phyloP scores from a whole-genome alignment of 2,888 invertebrate genomes.

The Caenorhabditis parvicauda region DNA sequence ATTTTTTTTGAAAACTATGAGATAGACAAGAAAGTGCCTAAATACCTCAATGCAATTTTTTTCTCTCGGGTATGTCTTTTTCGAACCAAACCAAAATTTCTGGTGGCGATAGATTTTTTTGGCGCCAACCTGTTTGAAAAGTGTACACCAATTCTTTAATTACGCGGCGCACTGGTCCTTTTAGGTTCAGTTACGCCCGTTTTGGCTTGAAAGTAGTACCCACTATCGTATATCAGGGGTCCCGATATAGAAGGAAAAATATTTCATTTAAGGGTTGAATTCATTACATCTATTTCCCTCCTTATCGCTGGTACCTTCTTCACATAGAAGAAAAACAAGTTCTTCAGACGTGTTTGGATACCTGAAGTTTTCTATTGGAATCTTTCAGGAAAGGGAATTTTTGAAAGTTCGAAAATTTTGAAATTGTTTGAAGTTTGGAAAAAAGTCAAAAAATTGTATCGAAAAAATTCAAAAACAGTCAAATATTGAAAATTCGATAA shows the following conservation, averaged over 20 bases:
- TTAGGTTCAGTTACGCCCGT: too few species aligned
- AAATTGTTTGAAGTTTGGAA: constrained; percentile 6
- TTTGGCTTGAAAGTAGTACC: too few species aligned
- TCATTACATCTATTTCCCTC: constrained; percentile 21
- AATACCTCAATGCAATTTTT: too few species aligned
- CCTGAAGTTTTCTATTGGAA: constrained; percentile 14
- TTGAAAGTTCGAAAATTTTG: not conserved
- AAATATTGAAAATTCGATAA: not conserved
- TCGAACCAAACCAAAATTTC: too few species aligned
- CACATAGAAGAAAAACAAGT: constrained; percentile 19
- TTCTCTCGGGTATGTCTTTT: too few species aligned
- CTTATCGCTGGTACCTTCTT: constrained; percentile 15
- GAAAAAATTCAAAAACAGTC: not conserved
- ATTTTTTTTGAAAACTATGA: not conserved
- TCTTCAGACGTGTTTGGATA: constrained; percentile 16
- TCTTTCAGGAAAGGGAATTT: not conserved
- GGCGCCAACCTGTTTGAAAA: too few species aligned
- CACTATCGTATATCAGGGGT: too few species aligned
- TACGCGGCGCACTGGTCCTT: too few species aligned
- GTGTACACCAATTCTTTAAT: not conserved
- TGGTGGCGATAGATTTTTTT: too few species aligned
- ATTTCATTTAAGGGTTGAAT: not conserved
- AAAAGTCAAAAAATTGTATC: constrained; percentile 1
- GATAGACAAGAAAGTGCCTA: too few species aligned
- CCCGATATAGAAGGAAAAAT: too few species aligned